Base-by-base conservation (phyloP, 1,140 invertebrate species). In the Drosophila neocordata region DNA sequence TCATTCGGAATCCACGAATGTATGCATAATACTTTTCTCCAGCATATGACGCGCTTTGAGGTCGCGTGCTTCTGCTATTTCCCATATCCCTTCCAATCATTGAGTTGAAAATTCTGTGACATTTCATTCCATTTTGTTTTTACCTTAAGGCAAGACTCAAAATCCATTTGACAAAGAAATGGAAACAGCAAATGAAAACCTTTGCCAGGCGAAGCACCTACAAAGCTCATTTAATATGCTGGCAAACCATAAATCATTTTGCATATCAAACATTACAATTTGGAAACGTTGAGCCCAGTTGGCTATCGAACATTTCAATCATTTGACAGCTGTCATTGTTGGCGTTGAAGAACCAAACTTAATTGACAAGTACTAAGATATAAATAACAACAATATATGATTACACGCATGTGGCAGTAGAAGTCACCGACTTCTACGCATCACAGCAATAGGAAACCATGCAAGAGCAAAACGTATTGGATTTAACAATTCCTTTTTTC, bases 1-100 rank as follows among this genome's bases (percentile, higher is more conserved):
- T 38, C 27, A 48, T 48, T 58, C 48, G 56, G 52, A 48, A 48
- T 48, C 24, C 12, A 66, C 58, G 58, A 70, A 74, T 71, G 67
- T 51, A 69, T 68, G 62, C 67, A 35, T 77, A 87, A 81, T 81
- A 75, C 78, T 65, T 75, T 75, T 79, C 65, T 67, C 68, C 72
- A 77, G 79, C 76, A 83, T 73, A 75, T 73, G 79, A 88, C 73
- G 72, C 72, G 72, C 83, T 83, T 88, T 88, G 83, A 83, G 83
- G 83, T 82, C 76, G 75, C 82, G 76, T 64, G 62, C 64, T 80
- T 71, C 48, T 73, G 79, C 62, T 69, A 73, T 69, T 63, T 64
- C 67, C 52, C 69, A 73, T 69, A 71, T 37, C 11, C 63, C n/a
- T 67, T 69, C 38, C 52, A 31, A 31, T 6, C 7, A 20, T 8